Percentiles rank a stretch among this genome's conserved stretches.
Evolutionary conservation across 2,113 vertebrate species (phyloP).

Genomic region (Nannobrachium achirus): DNA sequence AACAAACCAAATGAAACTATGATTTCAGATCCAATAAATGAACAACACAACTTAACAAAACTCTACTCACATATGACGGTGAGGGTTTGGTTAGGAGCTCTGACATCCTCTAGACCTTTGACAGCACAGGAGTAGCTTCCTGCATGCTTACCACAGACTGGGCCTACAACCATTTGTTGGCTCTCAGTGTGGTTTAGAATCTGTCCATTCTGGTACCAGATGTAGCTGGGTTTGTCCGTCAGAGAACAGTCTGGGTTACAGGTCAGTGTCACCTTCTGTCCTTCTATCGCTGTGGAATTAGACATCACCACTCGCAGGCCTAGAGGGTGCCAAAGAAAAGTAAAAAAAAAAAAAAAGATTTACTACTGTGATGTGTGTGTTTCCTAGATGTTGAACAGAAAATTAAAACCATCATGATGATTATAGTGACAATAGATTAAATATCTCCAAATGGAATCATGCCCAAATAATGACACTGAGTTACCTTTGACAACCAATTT

Average conservation of each 20-base stretch:
- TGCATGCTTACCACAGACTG: neutral
- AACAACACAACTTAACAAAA: neutral
- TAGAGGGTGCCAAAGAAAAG: neutral
- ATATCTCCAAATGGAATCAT: no score
- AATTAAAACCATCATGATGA: no score
- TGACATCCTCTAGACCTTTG: constrained; percentile 5
- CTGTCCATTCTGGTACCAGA: constrained; percentile 28
- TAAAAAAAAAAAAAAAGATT: no score
- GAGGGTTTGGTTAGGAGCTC: neutral
- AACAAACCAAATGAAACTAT: no score
- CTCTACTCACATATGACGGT: constrained; percentile 4
- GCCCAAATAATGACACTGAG: no score
- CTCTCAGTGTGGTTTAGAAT: neutral
- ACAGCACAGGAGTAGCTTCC: constrained; percentile 36
- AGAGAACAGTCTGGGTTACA: constrained; percentile 27
- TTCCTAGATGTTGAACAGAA: no score
- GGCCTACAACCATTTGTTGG: neutral
- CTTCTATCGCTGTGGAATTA: neutral
- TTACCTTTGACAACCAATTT: no score
- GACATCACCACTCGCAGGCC: constrained; percentile 8
- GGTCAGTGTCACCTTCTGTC: constrained; percentile 9
- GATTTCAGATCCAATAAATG: no score
- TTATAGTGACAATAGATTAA: no score
- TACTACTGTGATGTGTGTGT: neutral
- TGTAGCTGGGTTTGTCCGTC: constrained; percentile 10